A percentile compares a stretch with the other conserved stretches of the same genome.
phyloP scores from a whole-genome alignment of 1,140 invertebrate species.

The Drosophila baimaii region DNA sequence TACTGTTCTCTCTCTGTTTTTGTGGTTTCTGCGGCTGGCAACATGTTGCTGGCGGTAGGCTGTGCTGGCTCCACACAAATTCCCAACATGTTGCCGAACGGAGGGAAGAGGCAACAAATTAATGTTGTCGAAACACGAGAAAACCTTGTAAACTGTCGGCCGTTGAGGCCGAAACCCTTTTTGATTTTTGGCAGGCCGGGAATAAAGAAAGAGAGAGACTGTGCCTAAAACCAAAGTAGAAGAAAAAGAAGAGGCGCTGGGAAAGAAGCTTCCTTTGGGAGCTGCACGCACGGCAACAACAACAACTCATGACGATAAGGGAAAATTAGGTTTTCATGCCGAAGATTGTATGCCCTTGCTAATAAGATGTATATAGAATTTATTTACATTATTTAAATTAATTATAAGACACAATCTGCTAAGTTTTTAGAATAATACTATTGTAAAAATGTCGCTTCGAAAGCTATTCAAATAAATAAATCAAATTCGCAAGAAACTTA shows the following conservation, averaged over 20 bases:
- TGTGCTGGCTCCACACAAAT: neutral
- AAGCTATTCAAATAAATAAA: no score
- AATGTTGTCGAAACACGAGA: conserved; percentile 71
- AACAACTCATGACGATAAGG: conserved; percentile 20
- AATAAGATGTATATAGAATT: neutral
- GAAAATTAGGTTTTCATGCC: neutral
- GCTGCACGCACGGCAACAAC: conserved; percentile 57
- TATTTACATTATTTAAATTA: no score
- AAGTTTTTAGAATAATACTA: no score
- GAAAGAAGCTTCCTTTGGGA: conserved; percentile 42
- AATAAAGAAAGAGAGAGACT: conserved; percentile 1
- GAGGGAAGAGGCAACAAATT: conserved; percentile 55
- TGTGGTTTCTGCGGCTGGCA: conserved; percentile 52
- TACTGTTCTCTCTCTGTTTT: conserved; percentile 55
- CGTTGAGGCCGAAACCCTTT: conserved; percentile 40
- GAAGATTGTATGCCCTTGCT: neutral
- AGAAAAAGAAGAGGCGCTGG: conserved; percentile 31
- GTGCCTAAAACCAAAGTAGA: conserved; percentile 1
- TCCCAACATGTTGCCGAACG: conserved; percentile 35
- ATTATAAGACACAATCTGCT: no score
- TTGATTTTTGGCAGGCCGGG: conserved; percentile 51
- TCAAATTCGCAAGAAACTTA: no score
- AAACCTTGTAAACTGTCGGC: conserved; percentile 66
- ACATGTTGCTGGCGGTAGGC: conserved; percentile 47
- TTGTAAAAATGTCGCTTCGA: no score